Percentiles rank a stretch among this genome's conserved stretches.
These are phyloP conservation scores for Gopherus flavomarginatus DNA, from an alignment of 2,113 vertebrate genomes.

Conservation along the genomic window DNA sequence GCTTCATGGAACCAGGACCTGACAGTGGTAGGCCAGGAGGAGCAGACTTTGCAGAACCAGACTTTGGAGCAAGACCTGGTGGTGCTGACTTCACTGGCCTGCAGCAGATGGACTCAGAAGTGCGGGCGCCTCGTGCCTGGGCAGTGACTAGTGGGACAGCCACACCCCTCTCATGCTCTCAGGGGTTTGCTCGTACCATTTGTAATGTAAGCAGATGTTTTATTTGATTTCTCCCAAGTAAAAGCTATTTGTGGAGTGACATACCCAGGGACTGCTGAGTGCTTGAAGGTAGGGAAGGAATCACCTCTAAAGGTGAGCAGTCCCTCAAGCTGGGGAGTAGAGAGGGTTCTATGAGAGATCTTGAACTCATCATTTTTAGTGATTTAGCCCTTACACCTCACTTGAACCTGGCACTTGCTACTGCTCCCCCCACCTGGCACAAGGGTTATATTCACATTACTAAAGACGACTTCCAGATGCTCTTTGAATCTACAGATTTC, in stretches of 20 bases:
- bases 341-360: neutral
- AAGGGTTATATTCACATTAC: neutral
- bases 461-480: fast-evolving
- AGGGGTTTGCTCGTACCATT: no score
- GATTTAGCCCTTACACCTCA: neutral
- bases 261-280: neutral
- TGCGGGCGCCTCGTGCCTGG: neutral
- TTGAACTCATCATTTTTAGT: neutral
- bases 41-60: neutral
- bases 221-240: neutral
- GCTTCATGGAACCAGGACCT: no score
- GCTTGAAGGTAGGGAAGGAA: neutral
- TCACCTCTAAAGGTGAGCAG: neutral
- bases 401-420: fast-evolving
- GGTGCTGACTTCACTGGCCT: no score
- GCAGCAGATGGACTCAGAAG: no score
- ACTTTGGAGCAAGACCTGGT: no score
- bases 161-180: no score
- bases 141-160: no score
- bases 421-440: no score
- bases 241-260: neutral
- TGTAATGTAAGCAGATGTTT: no score
- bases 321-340: neutral
- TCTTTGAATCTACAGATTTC: fast-evolving
- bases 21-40: neutral